These are phyloP conservation scores for Stylophora pistillata DNA, from an alignment of 64 coral and sea anemone species.

Conservation along the genomic window DNA sequence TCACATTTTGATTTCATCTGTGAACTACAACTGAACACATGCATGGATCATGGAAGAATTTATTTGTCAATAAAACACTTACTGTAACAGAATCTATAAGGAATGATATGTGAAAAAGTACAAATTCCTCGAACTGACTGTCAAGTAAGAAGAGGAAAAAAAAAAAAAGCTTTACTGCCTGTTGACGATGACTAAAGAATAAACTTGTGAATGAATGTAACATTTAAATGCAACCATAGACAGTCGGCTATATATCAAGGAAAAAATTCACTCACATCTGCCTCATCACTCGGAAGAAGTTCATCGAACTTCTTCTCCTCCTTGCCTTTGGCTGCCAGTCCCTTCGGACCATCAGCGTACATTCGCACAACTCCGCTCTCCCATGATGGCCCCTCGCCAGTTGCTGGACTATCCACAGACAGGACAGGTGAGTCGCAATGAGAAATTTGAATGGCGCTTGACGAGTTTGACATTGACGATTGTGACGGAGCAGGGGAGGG, in stretches of 20 bases:
- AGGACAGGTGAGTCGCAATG: constrained; percentile 42
- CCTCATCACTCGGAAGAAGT: constrained; percentile 28
- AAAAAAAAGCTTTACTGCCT: too few relatives aligned
- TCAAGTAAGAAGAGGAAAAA: too few relatives aligned
- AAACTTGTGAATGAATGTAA: background rate
- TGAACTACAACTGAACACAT: too few relatives aligned
- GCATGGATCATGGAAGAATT: too few relatives aligned
- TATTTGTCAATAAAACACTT: too few relatives aligned
- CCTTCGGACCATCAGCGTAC: constrained; percentile 51
- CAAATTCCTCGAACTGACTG: too few relatives aligned
- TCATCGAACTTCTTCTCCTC: constrained; percentile 13
- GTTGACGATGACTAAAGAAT: too few relatives aligned
- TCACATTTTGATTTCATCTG: too few relatives aligned
- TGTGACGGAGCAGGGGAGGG: constrained; percentile 39
- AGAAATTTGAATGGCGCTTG: constrained; percentile 7
- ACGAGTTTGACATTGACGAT: constrained; percentile 46
- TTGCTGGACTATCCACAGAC: constrained; percentile 31
- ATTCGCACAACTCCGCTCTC: constrained; percentile 56
- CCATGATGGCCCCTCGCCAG: constrained; percentile 25
- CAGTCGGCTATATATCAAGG: constrained; percentile 6
- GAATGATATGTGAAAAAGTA: too few relatives aligned
- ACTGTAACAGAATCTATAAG: too few relatives aligned
- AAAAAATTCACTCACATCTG: constrained; percentile 42
- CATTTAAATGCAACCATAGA: background rate
- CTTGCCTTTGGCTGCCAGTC: constrained; percentile 9